Percentiles rank a stretch among this genome's conserved stretches.
These are phyloP conservation scores for Smithornis capensis DNA, from an alignment of 2,113 vertebrate species.

Conservation along the genomic window DNA sequence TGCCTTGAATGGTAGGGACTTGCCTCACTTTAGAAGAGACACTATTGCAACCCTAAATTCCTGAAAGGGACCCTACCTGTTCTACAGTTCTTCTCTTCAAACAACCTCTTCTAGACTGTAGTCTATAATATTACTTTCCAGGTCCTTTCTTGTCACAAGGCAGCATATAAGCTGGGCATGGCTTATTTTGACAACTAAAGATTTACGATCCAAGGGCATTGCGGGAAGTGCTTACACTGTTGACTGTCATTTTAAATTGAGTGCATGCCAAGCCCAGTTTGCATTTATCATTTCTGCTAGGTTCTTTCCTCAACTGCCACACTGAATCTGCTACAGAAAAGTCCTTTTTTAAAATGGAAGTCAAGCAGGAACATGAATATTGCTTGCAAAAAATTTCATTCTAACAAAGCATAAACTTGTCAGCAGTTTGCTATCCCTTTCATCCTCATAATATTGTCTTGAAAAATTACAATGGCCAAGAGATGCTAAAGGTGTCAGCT, in stretches of 20 bases:
- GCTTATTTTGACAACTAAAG: not conserved
- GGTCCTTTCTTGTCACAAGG: not conserved
- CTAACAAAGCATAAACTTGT: not conserved
- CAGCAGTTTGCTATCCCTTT: not conserved
- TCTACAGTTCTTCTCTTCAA: not conserved
- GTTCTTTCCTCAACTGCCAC: not conserved
- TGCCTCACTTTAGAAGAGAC: not conserved
- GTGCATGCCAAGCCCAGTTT: not conserved
- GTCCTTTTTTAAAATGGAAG: not conserved
- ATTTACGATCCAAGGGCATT: not conserved
- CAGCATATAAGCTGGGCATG: not conserved
- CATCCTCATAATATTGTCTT: not conserved
- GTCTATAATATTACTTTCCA: not conserved
- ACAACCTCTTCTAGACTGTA: not conserved
- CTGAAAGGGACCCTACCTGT: not conserved
- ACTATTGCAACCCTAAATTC: not conserved
- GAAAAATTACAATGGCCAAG: not conserved
- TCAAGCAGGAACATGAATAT: not conserved
- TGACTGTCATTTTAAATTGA: slow-evolving; percentile 3
- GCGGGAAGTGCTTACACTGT: not conserved
- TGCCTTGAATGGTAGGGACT: not conserved
- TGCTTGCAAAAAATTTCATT: not conserved
- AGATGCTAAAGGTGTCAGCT: not conserved
- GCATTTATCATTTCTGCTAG: slow-evolving; percentile 3
- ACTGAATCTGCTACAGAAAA: not conserved